Evolutionary conservation across 2,113 vertebrate genomes (phyloP), one percentile per base, ranked within the genome.

Genomic region (Cyanoderma ruficeps): DNA sequence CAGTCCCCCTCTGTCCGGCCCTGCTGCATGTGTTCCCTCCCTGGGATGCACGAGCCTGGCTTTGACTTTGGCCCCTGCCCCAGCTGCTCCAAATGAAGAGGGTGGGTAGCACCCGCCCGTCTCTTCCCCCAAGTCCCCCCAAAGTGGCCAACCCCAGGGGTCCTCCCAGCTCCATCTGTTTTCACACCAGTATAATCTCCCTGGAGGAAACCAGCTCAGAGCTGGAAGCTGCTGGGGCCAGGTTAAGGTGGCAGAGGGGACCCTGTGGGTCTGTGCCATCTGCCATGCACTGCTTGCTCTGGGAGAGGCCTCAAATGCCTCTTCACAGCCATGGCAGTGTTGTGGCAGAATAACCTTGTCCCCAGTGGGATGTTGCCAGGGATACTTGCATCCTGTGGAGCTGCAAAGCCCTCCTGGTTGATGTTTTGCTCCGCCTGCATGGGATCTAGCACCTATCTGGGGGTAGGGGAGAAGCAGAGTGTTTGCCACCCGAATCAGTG

Each of bases 271-370:
- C 70, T 7, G 4, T 67, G 70, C 82, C 28, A 8, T 39, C 4
- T 0, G 7, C 24, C 65, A 17, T 0, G 0, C 24, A 10, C 19
- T 10, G 17, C 46, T 55, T 23, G 42, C 33, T 50, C 39, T 16
- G 42, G 71, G 44, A 52, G 27, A 59, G 39, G 35, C 56, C 22
- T 60, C 60, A 37, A 63, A 63, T 7, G 44, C 49, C 42, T 60
- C 69, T 56, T 42, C n/a, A 18, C 23, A 24, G 44, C 49, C 80
- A 13, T 79, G n/a, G 65, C n/a, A 57, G 76, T 68, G 44, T 50
- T 6, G 1, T n/a, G 65, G 71, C 0, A 0, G 21, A 59, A 53
- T 18, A 21, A 50, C 27, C 55, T 53, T 28, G 44, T 23, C 25
- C 82, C 65, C 65, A n/a, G 11, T 0, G 1, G 41, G 41, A 44